phyloP scores from a whole-genome alignment of 2,113 vertebrate species.

The Sorex fumeus region DNA sequence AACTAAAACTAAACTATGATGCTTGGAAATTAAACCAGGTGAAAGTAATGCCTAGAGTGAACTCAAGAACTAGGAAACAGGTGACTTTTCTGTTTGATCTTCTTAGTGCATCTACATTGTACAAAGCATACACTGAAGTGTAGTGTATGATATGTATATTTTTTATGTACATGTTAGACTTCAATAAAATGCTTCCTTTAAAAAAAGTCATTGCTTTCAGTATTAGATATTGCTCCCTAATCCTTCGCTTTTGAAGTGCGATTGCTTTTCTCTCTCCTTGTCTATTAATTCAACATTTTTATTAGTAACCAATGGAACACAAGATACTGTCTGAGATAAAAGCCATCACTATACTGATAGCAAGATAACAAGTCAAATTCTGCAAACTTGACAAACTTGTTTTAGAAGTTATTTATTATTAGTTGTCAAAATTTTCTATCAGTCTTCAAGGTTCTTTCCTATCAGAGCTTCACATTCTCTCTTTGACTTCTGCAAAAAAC shows the following conservation, averaged over 20 bases:
- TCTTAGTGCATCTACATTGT: not conserved
- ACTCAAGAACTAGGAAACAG: not conserved
- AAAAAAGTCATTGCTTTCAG: not conserved
- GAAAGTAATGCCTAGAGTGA: no score
- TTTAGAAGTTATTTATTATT: slow-evolving; percentile 44
- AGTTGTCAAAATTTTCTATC: slow-evolving; percentile 37
- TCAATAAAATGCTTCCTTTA: slow-evolving; percentile 22
- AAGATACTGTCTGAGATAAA: not conserved
- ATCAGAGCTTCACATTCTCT: slow-evolving; percentile 44
- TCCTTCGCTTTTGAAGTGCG: not conserved
- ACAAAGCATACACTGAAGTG: not conserved
- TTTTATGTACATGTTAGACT: not conserved
- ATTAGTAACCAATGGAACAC: not conserved
- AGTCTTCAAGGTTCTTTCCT: slow-evolving; percentile 55
- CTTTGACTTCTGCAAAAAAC: slow-evolving; percentile 67
- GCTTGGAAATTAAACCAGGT: not conserved
- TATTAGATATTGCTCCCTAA: slow-evolving; percentile 2
- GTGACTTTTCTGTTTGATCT: not conserved
- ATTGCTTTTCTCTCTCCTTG: not conserved
- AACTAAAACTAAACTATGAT: not conserved
- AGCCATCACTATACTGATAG: not conserved
- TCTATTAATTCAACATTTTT: not conserved
- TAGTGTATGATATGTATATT: not conserved
- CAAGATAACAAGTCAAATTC: not conserved
- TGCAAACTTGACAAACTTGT: slow-evolving; percentile 9